These are phyloP conservation scores for Aphelinus atriplicis DNA, from an alignment of 1,140 invertebrate genomes.

Conservation along the genomic window DNA sequence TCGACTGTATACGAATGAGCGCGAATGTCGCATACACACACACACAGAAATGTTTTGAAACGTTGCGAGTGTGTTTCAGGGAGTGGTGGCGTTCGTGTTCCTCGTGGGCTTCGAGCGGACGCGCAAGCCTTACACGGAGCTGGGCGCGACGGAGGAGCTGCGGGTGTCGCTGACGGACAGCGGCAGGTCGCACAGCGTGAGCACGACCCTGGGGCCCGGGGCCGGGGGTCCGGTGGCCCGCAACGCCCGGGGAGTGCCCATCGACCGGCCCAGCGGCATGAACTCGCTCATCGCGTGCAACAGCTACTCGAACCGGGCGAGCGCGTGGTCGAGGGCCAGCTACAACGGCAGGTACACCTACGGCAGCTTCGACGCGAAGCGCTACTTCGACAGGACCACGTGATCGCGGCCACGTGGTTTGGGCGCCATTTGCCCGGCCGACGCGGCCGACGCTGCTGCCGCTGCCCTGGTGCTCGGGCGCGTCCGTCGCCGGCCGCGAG, in stretches of 20 bases:
- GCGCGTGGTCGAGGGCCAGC: conserved; percentile 69
- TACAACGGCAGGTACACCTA: conserved; percentile 65
- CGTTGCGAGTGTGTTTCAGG: conserved; percentile 47
- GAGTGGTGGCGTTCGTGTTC: conserved; percentile 58
- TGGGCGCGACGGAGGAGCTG: conserved; percentile 47
- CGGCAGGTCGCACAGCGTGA: conserved; percentile 46
- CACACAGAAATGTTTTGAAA: no score
- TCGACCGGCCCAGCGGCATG: conserved; percentile 49
- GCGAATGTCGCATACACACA: background rate
- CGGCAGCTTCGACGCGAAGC: conserved; percentile 67
- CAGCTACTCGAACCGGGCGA: conserved; percentile 78
- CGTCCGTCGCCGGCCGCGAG: background rate
- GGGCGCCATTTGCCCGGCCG: background rate
- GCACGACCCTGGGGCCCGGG: conserved; percentile 30
- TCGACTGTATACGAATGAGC: no score
- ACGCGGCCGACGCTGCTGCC: no score
- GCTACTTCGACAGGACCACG: conserved; percentile 59
- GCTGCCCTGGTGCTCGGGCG: no score
- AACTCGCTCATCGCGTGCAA: conserved; percentile 76
- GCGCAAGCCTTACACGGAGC: conserved; percentile 62
- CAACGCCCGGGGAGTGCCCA: conserved; percentile 40
- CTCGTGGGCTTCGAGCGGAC: conserved; percentile 55
- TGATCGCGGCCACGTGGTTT: conserved; percentile 41
- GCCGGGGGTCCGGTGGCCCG: background rate
- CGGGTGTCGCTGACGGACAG: conserved; percentile 56